These are phyloP conservation scores for Cricetomys ansorgei DNA, from an alignment of 2,113 vertebrate species.

Conservation along the genomic window DNA sequence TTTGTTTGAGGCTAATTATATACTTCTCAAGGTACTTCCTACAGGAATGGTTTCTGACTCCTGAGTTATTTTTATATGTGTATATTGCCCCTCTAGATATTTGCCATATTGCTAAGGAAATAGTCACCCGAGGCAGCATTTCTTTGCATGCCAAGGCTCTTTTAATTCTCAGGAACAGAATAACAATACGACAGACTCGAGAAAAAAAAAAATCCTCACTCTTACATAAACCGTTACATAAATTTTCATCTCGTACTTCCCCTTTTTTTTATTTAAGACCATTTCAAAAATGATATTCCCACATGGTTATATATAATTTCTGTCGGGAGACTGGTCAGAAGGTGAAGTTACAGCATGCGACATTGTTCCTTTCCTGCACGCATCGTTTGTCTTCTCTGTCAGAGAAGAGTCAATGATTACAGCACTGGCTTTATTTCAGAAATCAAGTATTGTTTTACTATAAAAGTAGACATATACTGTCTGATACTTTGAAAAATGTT, in stretches of 20 bases:
- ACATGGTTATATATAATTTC: background rate
- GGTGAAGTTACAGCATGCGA: background rate
- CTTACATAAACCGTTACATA: background rate
- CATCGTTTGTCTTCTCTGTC: constrained; percentile 16
- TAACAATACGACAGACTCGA: constrained; percentile 17
- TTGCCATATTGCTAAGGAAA: constrained; percentile 60
- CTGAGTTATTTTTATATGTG: constrained; percentile 72
- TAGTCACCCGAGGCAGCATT: constrained; percentile 29
- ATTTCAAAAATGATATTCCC: background rate
- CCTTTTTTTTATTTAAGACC: constrained; percentile 47
- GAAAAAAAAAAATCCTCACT: constrained; percentile 13
- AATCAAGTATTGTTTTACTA: background rate
- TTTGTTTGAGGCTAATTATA: constrained; percentile 79
- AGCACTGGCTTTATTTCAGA: constrained; percentile 5
- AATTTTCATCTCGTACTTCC: background rate
- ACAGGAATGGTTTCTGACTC: constrained; percentile 57
- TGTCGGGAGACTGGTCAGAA: background rate
- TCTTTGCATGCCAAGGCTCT: constrained; percentile 16
- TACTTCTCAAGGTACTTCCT: constrained; percentile 72
- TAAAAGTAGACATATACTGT: background rate
- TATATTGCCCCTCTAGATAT: background rate
- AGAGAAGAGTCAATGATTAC: background rate
- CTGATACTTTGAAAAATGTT: background rate
- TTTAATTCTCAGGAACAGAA: constrained; percentile 24
- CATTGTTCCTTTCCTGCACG: background rate